Conservation (phyloP, 1,140 invertebrate genomes). For the Arion vulgaris region DNA sequence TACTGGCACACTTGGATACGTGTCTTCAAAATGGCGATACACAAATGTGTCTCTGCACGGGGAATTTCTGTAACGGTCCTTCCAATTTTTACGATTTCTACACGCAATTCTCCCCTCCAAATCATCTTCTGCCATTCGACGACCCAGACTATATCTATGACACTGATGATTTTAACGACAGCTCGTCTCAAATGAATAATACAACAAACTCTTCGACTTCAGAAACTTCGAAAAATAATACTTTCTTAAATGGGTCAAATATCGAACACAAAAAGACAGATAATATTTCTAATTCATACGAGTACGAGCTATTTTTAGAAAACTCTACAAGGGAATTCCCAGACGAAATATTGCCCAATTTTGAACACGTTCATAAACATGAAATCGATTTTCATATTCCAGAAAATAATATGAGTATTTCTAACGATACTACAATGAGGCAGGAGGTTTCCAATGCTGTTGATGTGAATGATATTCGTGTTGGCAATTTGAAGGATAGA, state of each 20-base stretch:
- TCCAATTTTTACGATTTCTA: background rate
- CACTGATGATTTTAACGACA: background rate
- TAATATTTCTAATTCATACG: background rate
- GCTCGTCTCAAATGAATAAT: background rate
- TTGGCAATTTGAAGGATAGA: background rate
- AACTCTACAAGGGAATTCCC: background rate
- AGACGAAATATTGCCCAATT: background rate
- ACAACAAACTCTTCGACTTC: too few relatives aligned
- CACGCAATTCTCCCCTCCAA: background rate
- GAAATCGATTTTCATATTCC: background rate
- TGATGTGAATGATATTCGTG: background rate
- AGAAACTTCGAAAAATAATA: too few relatives aligned
- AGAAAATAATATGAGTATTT: background rate
- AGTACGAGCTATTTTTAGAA: background rate
- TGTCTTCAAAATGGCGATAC: background rate
- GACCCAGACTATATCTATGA: background rate
- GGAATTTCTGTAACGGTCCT: conserved; percentile 1
- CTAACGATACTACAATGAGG: background rate
- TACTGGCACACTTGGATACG: background rate
- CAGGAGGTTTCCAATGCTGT: background rate
- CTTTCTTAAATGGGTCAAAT: too few relatives aligned
- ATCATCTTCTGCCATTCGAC: background rate
- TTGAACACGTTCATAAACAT: background rate
- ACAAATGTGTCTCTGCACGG: background rate
- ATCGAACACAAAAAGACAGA: background rate